Percentiles rank a stretch among this genome's conserved stretches.
phyloP scores from a whole-genome alignment of 2,888 invertebrate species.

The Xanthostigma xanthostigma region DNA sequence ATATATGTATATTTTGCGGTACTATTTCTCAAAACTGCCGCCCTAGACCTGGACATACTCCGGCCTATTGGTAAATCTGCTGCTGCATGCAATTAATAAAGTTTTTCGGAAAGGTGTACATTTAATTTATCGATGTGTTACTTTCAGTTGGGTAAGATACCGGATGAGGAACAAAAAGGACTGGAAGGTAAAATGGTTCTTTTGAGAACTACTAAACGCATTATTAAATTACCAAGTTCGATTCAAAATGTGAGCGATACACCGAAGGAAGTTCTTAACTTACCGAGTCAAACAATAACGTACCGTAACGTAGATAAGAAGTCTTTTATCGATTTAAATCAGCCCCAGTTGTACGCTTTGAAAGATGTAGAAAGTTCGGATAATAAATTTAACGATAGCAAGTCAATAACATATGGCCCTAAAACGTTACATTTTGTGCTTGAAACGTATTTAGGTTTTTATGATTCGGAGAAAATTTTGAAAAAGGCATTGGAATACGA shows the following conservation, averaged over 20 bases:
- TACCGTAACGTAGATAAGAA: slow-evolving; percentile 12
- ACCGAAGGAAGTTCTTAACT: slow-evolving; percentile 27
- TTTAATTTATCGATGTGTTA: neutral
- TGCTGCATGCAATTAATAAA: no score
- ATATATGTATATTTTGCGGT: no score
- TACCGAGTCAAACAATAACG: slow-evolving; percentile 27
- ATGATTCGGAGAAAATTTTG: slow-evolving; percentile 25
- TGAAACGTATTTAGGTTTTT: slow-evolving; percentile 26
- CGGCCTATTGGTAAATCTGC: no score
- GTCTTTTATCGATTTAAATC: slow-evolving; percentile 1
- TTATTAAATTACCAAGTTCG: slow-evolving; percentile 46
- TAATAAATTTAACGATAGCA: neutral
- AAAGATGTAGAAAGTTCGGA: neutral
- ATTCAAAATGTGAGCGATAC: slow-evolving; percentile 21
- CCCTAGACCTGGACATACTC: no score
- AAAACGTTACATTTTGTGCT: slow-evolving; percentile 27
- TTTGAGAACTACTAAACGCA: slow-evolving; percentile 56
- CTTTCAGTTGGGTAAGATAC: slow-evolving; percentile 38
- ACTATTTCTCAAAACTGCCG: no score
- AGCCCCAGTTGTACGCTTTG: slow-evolving; percentile 7
- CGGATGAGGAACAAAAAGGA: slow-evolving; percentile 37
- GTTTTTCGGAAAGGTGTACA: no score
- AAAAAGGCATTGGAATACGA: slow-evolving; percentile 23
- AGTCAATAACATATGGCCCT: slow-evolving; percentile 13
- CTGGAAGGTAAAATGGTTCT: slow-evolving; percentile 44